These are phyloP conservation scores for Lasioglossum villosulum DNA, from an alignment of 2,888 invertebrate species.

Conservation along the genomic window DNA sequence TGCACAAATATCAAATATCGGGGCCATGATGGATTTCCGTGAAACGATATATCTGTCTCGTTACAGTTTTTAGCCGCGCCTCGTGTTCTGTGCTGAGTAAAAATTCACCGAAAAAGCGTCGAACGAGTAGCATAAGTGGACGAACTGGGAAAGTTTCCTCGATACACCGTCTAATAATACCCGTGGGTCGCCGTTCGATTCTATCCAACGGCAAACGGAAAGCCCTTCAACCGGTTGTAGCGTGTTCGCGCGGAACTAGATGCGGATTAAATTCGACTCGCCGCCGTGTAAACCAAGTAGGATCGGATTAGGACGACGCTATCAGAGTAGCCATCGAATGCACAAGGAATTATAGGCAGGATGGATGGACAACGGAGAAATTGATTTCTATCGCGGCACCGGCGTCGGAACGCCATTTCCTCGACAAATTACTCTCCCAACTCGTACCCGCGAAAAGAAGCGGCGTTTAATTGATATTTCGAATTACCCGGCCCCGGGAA, in stretches of 20 bases:
- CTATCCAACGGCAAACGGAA: not conserved
- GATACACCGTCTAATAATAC: constrained; percentile 11
- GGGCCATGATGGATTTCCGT: not conserved
- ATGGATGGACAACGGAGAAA: constrained; percentile 14
- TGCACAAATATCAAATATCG: not conserved
- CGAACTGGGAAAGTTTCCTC: constrained; percentile 36
- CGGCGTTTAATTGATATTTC: constrained; percentile 15
- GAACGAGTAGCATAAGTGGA: constrained; percentile 7
- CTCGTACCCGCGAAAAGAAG: not conserved
- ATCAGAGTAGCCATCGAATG: constrained; percentile 55
- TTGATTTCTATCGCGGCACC: constrained; percentile 50
- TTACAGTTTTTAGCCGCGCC: not conserved
- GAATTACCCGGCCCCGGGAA: not conserved
- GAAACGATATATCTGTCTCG: not conserved
- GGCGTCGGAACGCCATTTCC: constrained; percentile 28
- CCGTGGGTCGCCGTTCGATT: constrained; percentile 22
- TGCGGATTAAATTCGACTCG: constrained; percentile 67
- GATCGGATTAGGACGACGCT: constrained; percentile 66
- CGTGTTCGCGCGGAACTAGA: constrained; percentile 46
- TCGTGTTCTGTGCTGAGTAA: not conserved
- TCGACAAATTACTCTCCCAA: constrained; percentile 35
- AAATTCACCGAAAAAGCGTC: not conserved
- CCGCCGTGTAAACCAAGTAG: constrained; percentile 68
- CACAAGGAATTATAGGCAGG: constrained; percentile 51
- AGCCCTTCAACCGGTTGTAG: constrained; percentile 15